These are phyloP conservation scores for Nansenia antarctica DNA, from an alignment of 2,113 vertebrate species.

Conservation along the genomic window DNA sequence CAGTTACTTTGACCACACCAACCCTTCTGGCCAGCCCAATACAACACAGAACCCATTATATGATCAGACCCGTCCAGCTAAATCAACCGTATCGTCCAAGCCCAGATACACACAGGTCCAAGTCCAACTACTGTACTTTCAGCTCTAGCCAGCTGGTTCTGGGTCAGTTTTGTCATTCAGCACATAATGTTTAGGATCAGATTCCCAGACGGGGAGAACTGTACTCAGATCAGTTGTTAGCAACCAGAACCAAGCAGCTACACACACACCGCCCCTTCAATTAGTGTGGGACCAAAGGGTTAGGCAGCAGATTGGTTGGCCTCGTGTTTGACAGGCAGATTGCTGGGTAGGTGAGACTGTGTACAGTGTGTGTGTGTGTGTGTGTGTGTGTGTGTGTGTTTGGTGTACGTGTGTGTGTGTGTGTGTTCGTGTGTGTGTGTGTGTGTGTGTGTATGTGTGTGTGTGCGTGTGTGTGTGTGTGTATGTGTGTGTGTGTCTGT, in stretches of 20 bases:
- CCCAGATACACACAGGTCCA: neutral
- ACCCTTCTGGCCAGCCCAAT: neutral
- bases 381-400: neutral
- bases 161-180: neutral
- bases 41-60: neutral
- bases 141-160: neutral
- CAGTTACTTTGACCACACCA: neutral
- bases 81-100: neutral
- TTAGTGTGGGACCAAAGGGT: neutral
- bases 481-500: neutral
- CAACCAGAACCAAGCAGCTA: neutral
- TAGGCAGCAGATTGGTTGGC: neutral
- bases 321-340: conserved; percentile 1
- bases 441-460: neutral
- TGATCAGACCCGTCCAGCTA: neutral
- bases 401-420: neutral
- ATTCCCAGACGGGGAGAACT: neutral
- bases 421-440: neutral
- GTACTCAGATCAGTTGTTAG: neutral
- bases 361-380: neutral
- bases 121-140: neutral
- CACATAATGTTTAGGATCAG: neutral
- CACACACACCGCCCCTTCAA: neutral
- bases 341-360: conserved; percentile 16
- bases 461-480: neutral